phyloP scores from a whole-genome alignment of 53 echinoderm and acorn worm genomes.

The Paelopatides confundens region DNA sequence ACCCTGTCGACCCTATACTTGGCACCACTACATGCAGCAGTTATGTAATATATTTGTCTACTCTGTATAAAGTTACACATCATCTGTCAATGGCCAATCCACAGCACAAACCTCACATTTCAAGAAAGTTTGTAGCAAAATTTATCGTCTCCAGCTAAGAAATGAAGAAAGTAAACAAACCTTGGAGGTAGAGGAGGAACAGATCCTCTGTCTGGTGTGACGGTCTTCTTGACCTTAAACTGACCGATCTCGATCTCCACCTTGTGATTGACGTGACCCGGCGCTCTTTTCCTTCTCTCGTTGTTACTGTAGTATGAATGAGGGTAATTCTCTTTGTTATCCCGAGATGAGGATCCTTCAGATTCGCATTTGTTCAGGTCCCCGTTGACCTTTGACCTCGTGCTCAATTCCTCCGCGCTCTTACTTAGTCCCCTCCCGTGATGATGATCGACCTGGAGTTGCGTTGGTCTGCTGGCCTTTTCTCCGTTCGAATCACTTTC shows the following conservation, averaged over 20 bases:
- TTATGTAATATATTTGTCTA: too few relatives aligned
- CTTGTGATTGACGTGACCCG: slow-evolving; percentile 93
- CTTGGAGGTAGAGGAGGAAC: slow-evolving; percentile 94
- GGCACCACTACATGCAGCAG: too few relatives aligned
- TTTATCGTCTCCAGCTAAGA: too few relatives aligned
- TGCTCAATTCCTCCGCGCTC: slow-evolving; percentile 32
- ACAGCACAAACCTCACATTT: too few relatives aligned
- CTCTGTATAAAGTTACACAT: too few relatives aligned
- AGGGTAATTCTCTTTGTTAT: slow-evolving; percentile 34
- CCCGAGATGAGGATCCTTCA: neutral
- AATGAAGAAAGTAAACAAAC: slow-evolving; percentile 40
- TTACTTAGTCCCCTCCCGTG: neutral
- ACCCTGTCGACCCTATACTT: too few relatives aligned
- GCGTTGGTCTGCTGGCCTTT: neutral
- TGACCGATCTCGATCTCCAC: slow-evolving; percentile 97
- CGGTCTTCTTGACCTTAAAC: slow-evolving; percentile 82
- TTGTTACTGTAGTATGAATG: slow-evolving; percentile 43
- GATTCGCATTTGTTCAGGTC: neutral
- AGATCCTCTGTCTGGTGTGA: slow-evolving; percentile 57
- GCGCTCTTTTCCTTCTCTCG: slow-evolving; percentile 79
- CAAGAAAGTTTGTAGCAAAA: too few relatives aligned
- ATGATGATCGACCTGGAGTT: neutral
- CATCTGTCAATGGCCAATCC: too few relatives aligned
- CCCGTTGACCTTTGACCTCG: slow-evolving; percentile 13
- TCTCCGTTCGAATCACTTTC: neutral